Conservation (phyloP, 37 sponge, comb jelly and placozoan species). For the Mnemiopsis leidyi region DNA sequence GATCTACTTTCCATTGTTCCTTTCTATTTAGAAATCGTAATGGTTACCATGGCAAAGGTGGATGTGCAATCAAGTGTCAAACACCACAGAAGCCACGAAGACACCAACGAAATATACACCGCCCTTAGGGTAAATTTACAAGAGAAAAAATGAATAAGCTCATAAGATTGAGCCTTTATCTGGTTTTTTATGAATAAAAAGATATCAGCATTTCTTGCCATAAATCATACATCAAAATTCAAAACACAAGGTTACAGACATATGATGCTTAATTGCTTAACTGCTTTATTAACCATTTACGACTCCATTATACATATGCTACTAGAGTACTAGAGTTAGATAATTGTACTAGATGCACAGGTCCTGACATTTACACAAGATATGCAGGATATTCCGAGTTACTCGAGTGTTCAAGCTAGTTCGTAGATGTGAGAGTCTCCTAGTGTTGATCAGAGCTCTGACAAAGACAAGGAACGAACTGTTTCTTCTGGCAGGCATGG, state of each 20-base stretch:
- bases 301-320: no score
- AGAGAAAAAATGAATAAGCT: no score
- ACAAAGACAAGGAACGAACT: neutral
- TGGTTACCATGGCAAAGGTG: neutral
- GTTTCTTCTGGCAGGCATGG: neutral
- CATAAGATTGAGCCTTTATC: no score
- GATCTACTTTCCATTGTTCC: neutral
- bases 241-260: no score
- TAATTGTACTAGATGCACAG: no score
- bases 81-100: neutral
- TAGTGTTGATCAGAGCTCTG: slow-evolving; percentile 21
- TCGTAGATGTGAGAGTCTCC: neutral
- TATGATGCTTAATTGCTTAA: no score
- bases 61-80: neutral
- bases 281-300: no score
- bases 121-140: neutral
- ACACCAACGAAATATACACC: neutral
- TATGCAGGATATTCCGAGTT: slow-evolving; percentile 27
- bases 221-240: no score
- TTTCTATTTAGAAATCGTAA: neutral
- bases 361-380: no score
- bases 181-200: no score
- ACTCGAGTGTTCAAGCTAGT: slow-evolving; percentile 5
- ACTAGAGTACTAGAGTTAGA: no score
- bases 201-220: no score